Base-by-base conservation (phyloP, 2,888 invertebrate species). In the Balanococcus diminutus region DNA sequence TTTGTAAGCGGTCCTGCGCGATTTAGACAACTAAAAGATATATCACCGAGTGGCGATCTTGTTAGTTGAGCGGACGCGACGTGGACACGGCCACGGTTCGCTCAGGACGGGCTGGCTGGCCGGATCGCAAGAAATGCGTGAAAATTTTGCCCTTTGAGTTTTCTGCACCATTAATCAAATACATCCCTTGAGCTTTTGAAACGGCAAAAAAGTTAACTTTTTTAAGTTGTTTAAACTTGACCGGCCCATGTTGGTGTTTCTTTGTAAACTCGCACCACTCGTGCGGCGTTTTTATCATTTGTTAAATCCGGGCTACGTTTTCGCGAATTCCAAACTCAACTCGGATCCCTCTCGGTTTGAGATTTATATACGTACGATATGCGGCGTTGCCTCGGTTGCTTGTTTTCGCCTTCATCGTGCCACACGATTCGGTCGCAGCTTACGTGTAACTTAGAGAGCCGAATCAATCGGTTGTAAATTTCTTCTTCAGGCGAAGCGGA, bases 141-240 rank as follows among this genome's bases (percentile, higher is more conserved):
- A 72, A 72, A 61, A 61, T 61, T 61, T 25, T 72, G 72, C 72
- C 72, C 82, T 51, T 46, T 51, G 82, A 82, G 82, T 82, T 82
- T 82, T 82, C 82, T 82, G 82, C 82, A 51, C 82, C 82, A 82
- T 82, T 82, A 82, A 82, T 82, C 82, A 82, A 51, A 82, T 42
- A 51, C 82, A 82, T 51, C 82, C 51, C 82, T 31, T n/a, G 51
- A 82, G 82, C 82, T 82, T 82, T 82, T 82, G 5, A 72, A 72
- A 72, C 72, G 72, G 72, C 72, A 72, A 72, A 32, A 72, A 72
- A 72, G 72, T 72, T 72, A 72, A 72, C 72, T 72, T 72, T 72
- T 72, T 72, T 72, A 72, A 72, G 31, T 72, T 72, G 72, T 72
- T 72, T 72, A 72, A 72, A 72, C 72, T 72, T 72, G 72, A 72